Conservation (phyloP, 2,797 vertebrate species). For the Bryconaethiops microstoma region DNA sequence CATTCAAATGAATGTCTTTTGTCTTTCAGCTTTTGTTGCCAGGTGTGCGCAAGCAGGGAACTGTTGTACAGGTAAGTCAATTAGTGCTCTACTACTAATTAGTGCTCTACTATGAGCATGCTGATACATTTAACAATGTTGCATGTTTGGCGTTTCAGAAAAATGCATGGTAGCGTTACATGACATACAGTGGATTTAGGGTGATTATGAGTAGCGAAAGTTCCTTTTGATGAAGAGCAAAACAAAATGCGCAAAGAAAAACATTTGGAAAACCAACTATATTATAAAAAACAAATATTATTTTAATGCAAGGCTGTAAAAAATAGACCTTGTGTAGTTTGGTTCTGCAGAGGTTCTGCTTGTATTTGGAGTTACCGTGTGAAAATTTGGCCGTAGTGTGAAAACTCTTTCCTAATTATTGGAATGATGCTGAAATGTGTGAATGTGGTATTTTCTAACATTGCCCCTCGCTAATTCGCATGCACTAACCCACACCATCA, state of each 20-base stretch:
- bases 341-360: constrained; percentile 1
- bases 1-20: no score
- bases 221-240: no score
- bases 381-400: constrained; percentile 34
- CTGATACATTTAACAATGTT: no score
- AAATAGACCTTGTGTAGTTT: not conserved
- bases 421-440: constrained; percentile 40
- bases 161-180: no score
- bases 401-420: constrained; percentile 38
- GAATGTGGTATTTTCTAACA: constrained; percentile 42
- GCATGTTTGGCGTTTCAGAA: no score
- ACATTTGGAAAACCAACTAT: not conserved
- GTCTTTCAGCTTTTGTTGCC: no score
- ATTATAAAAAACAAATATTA: not conserved
- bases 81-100: no score
- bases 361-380: constrained; percentile 25
- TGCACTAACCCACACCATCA: constrained; percentile 42
- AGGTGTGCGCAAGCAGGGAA: no score
- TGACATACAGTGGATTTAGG: no score
- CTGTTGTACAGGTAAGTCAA: no score
- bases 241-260: not conserved
- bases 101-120: no score
- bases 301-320: not conserved
- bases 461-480: constrained; percentile 34
- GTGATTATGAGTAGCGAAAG: no score